Evolutionary conservation across 2,888 invertebrate species (phyloP).

Genomic region (Leptopterna dolabrata): DNA sequence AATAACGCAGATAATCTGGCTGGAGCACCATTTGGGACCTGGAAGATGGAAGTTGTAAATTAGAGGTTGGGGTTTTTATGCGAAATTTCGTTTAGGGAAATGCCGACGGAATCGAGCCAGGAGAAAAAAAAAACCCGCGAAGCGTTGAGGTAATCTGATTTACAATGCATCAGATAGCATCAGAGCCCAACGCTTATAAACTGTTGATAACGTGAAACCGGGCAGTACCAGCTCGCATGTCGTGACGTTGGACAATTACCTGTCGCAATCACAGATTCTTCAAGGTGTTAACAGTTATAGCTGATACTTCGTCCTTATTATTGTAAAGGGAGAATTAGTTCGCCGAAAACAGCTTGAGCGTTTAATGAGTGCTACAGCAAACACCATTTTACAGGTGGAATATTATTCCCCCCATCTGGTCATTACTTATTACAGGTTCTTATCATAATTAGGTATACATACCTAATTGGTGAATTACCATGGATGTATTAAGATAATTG

Average conservation of each 20-base stretch:
- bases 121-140: constrained; percentile 1
- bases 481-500: too few relatives aligned
- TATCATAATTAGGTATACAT: too few relatives aligned
- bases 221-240: not conserved
- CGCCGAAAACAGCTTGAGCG: too few relatives aligned
- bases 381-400: too few relatives aligned
- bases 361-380: too few relatives aligned
- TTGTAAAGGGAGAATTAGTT: too few relatives aligned
- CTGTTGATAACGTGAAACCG: constrained; percentile 4
- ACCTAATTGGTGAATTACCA: too few relatives aligned
- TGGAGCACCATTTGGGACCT: not conserved
- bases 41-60: constrained; percentile 3
- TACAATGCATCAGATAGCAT: constrained; percentile 18
- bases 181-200: not conserved
- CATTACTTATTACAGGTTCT: too few relatives aligned
- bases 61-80: not conserved
- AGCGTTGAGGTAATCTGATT: constrained; percentile 35
- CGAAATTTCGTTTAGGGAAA: not conserved
- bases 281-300: constrained; percentile 13
- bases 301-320: not conserved
- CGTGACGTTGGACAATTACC: constrained; percentile 14
- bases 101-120: not conserved
- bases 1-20: not conserved
- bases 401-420: too few relatives aligned
- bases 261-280: not conserved